A percentile compares a stretch with the other conserved stretches of the same genome.
phyloP scores from a whole-genome alignment of 2,113 vertebrate species.

The Strix uralensis region DNA sequence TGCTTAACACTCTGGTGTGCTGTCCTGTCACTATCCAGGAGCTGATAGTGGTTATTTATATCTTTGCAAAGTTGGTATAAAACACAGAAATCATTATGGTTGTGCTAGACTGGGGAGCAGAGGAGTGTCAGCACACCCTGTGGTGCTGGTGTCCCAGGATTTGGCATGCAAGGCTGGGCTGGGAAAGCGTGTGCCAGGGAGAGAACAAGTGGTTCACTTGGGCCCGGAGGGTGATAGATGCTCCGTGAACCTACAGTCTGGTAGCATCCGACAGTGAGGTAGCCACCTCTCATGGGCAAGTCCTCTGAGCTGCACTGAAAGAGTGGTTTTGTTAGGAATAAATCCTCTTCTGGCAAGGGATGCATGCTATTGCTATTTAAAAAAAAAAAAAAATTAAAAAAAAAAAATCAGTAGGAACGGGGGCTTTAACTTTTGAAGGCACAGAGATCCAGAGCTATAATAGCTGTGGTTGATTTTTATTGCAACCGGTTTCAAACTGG shows the following conservation, averaged over 20 bases:
- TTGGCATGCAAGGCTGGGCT: not conserved
- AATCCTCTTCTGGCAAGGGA: not conserved
- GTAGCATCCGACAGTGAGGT: not conserved
- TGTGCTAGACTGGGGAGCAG: not conserved
- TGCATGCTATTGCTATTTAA: not conserved
- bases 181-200: fast-evolving
- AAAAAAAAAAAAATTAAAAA: not conserved
- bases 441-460: not conserved
- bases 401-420: fast-evolving
- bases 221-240: not conserved
- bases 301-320: not conserved
- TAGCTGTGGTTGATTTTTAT: not conserved
- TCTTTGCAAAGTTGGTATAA: not conserved
- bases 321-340: not conserved
- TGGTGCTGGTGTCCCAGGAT: not conserved
- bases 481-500: not conserved
- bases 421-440: not conserved
- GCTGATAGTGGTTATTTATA: not conserved
- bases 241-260: fast-evolving
- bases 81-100: not conserved
- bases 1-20: not conserved
- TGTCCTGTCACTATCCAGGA: not conserved
- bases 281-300: not conserved
- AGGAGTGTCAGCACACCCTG: not conserved
- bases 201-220: not conserved